These are phyloP conservation scores for Phasia obesa DNA, from an alignment of 2,888 invertebrate species.

Conservation along the genomic window DNA sequence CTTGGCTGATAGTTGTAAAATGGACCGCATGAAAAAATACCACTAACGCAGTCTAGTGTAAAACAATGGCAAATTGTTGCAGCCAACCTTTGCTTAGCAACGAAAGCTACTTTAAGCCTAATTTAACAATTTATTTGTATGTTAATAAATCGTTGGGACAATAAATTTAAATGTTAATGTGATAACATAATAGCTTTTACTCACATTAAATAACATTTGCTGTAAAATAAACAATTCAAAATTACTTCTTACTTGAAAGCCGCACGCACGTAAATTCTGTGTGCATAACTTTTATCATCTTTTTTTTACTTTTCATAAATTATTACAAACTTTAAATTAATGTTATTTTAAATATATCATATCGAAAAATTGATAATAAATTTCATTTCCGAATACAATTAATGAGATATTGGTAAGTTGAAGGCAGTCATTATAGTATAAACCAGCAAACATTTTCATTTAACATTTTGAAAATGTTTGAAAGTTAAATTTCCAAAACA, in stretches of 20 bases:
- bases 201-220: neutral
- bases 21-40: too few relatives aligned
- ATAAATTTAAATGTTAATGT: too few relatives aligned
- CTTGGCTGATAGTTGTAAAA: too few relatives aligned
- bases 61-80: too few relatives aligned
- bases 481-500: too few relatives aligned
- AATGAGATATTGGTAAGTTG: conserved; percentile 1
- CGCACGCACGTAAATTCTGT: neutral
- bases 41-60: too few relatives aligned
- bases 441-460: conserved; percentile 13
- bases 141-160: too few relatives aligned
- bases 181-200: too few relatives aligned
- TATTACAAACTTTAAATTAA: conserved; percentile 28
- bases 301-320: neutral
- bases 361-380: conserved; percentile 32
- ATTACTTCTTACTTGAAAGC: neutral
- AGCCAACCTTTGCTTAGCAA: too few relatives aligned
- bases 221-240: neutral
- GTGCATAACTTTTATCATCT: conserved; percentile 1
- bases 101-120: too few relatives aligned
- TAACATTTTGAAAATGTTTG: neutral
- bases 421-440: neutral
- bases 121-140: too few relatives aligned
- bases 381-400: conserved; percentile 30
- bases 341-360: conserved; percentile 13